A percentile compares a stretch with the other conserved stretches of the same genome.
These are phyloP conservation scores for Bergia puertoricense DNA, from an alignment of 92 coral and sea anemone genomes.

Conservation along the genomic window DNA sequence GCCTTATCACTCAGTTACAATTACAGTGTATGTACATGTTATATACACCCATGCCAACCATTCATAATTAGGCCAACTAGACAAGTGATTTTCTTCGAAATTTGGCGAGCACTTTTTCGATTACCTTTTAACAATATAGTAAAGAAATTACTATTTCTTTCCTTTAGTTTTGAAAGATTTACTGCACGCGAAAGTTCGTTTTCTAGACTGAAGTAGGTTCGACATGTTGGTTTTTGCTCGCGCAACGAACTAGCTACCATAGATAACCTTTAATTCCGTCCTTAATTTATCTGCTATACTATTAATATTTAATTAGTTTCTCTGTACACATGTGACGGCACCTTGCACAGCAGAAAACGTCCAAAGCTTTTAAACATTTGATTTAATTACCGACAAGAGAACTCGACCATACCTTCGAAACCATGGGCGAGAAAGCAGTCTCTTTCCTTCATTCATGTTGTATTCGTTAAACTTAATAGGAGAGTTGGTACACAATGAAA, in stretches of 20 bases:
- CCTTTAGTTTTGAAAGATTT: conserved; percentile 5
- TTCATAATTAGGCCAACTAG: too few relatives aligned
- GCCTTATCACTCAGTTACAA: conserved; percentile 4
- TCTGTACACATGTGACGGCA: conserved; percentile 1
- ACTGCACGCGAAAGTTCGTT: background rate
- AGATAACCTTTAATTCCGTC: too few relatives aligned
- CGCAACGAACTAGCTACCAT: background rate
- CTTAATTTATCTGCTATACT: too few relatives aligned
- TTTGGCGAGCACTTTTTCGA: background rate
- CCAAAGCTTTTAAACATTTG: background rate
- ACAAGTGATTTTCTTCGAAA: background rate
- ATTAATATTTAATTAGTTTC: too few relatives aligned
- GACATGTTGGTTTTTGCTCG: background rate
- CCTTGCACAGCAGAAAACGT: conserved; percentile 4
- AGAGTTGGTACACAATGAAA: conserved; percentile 2
- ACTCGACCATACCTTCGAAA: conserved; percentile 14
- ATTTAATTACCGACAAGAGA: background rate
- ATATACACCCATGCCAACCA: background rate
- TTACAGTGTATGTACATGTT: background rate
- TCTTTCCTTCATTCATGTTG: conserved; percentile 6
- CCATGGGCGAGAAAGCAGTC: conserved; percentile 20
- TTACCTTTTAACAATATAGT: conserved; percentile 1
- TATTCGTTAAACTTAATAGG: conserved; percentile 1
- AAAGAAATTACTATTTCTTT: conserved; percentile 3
- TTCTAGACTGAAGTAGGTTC: conserved; percentile 12